Base-by-base conservation (phyloP, 1,140 invertebrate species). In the Chironomus tepperi region DNA sequence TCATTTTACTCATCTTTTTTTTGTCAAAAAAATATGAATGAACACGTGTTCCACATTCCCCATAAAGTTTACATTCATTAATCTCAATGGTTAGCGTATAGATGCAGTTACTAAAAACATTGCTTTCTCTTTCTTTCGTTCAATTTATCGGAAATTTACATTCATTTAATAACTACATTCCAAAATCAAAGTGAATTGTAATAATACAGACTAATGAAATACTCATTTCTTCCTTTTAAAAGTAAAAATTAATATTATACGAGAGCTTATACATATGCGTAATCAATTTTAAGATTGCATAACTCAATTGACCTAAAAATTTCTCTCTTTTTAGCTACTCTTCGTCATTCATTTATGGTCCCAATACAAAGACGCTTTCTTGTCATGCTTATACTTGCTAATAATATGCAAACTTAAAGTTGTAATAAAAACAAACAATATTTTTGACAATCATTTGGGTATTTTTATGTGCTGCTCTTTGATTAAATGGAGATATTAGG, bases 281-380 rank as follows among this genome's bases (percentile, higher is more conserved):
- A 57, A 57, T 57, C 47, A 57, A 57, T 57, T 57, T 57, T 57
- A 57, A 15, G 47, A 57, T 57, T 57, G n/a, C n/a, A 57, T 57
- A 57, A 57, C n/a, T 57, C 47, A n/a, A 57, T 57, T 57, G 47
- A 57, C 47, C 47, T 57, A 57, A 57, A 57, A 57, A 57, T 57
- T 57, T 57, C n/a, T 57, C 47, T 57, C 47, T n/a, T 57, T 57
- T 57, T 34, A 34, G 24, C 24, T 34, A 5, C 24, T 34, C 24
- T 34, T 34, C 24, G 24, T 34, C 47, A 57, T 15, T 57, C 47
- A 57, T 57, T 12, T 34, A 34, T 34, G 24, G 24, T 34, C 5
- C 24, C 47, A 57, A 57, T 57, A 57, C 47, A n/a, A 10, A n/a
- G 12, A 57, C 47, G 47, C 5, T 57, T 9, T 57, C n/a, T 47